Base-by-base conservation (phyloP, 1,140 invertebrate genomes). In the Drosophila jambulina region DNA sequence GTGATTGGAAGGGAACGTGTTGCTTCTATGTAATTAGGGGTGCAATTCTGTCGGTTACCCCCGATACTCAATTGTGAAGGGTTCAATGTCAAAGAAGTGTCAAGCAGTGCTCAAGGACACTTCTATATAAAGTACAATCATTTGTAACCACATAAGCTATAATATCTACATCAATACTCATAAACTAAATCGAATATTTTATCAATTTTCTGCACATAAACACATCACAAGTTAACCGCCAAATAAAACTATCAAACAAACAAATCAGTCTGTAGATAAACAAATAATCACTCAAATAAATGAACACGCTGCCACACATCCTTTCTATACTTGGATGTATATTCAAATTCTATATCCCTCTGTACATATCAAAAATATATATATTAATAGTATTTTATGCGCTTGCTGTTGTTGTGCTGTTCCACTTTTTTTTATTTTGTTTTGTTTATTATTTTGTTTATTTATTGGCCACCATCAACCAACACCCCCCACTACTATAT, bases 391-490 rank as follows among this genome's bases (percentile, higher is more conserved):
- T 76, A 76, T 78, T 87, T 83, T 75, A 80, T 84, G 76, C 80
- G 84, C 78, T 74, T 83, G 75, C 78, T 84, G 81, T 80, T 84
- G 81, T 80, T 84, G 82, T 85, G 68, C 48, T 76, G 65, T 79
- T 82, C 70, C 63, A 80, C 56, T 38, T 70, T 62, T 61, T 40
- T 56, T 77, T 27, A 23, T 21, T 36, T 38, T 38, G 36, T 17
- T 53, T 27, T 9, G 21, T 43, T 43, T 32, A 54, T 57, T 48
- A 29, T 68, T 70, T 68, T n/a, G 45, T 68, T 68, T 70, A 69
- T 65, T 68, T 65, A 65, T 68, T 68, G 46, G 19, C 23, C 17
- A 38, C 25, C 34, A 49, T 21, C 49, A 34, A 54, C 32, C 19
- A 17, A 17, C 46, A 36, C 32, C 8, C 13, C 32, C 23, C 36